phyloP scores from a whole-genome alignment of 2,113 vertebrate genomes.

The Lepidothrix coronata region DNA sequence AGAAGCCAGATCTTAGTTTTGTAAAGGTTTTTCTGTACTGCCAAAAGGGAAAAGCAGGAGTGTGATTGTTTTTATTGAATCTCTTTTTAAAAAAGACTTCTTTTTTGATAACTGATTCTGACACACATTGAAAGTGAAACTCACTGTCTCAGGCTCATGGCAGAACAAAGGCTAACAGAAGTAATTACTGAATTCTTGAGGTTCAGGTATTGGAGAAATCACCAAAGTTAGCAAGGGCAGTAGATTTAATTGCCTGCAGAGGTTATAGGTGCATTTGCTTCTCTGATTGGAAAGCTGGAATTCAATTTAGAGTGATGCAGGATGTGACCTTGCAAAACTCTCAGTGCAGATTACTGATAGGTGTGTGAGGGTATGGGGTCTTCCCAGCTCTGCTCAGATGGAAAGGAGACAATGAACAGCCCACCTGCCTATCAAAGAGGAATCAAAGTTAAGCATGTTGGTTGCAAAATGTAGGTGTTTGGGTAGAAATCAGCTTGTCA shows the following conservation, averaged over 20 bases:
- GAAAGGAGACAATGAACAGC: neutral
- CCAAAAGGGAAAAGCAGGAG: neutral
- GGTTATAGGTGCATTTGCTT: neutral
- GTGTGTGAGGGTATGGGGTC: neutral
- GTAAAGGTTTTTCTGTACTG: neutral
- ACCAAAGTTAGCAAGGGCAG: neutral
- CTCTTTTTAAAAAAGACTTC: neutral
- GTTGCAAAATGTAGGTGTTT: neutral
- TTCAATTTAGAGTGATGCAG: neutral
- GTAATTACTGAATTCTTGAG: slow-evolving; percentile 43
- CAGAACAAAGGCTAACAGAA: slow-evolving; percentile 30
- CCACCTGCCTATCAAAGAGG: neutral
- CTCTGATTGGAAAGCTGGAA: neutral
- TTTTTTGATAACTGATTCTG: neutral
- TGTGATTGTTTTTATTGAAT: neutral
- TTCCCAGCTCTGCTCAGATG: neutral
- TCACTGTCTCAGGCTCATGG: neutral
- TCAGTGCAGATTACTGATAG: neutral
- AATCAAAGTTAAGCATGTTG: neutral
- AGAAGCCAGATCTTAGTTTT: neutral
- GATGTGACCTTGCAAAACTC: neutral
- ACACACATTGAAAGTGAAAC: neutral
- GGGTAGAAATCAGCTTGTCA: neutral
- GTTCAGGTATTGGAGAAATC: neutral
- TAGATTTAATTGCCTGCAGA: slow-evolving; percentile 25